A percentile compares a stretch with the other conserved stretches of the same genome.
Evolutionary conservation across 2,888 invertebrate genomes (phyloP).

Genomic region (Meganola albula): DNA sequence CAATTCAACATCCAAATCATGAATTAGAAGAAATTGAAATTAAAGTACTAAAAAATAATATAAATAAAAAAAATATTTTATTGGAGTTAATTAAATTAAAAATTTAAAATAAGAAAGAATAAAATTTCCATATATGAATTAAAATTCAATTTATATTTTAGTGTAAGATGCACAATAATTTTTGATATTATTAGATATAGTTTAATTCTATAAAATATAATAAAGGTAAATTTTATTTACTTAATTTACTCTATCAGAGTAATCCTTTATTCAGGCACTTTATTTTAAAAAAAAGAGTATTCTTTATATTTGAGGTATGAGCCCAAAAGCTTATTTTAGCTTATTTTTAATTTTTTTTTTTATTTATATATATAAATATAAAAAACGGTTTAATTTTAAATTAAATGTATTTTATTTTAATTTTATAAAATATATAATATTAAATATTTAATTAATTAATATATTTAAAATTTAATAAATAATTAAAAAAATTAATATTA

Average conservation of each 20-base stretch:
- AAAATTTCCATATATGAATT: conserved; percentile 60
- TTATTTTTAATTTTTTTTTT: conserved; percentile 51
- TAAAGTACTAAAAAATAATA: conserved; percentile 69
- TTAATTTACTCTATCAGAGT: conserved; percentile 67
- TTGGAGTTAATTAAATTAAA: conserved; percentile 61
- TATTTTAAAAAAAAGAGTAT: conserved; percentile 64
- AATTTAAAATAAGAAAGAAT: conserved; percentile 77
- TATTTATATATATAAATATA: conserved; percentile 34
- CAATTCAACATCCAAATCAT: conserved; percentile 75
- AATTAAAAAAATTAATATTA: conserved; percentile 28
- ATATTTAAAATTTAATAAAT: conserved; percentile 29
- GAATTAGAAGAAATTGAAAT: conserved; percentile 57
- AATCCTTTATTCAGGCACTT: conserved; percentile 69
- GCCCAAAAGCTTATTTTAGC: conserved; percentile 80
- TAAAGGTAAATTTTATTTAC: conserved; percentile 65
- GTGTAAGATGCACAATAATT: conserved; percentile 80
- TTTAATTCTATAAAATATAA: conserved; percentile 80
- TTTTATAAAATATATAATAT: conserved; percentile 18
- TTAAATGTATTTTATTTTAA: conserved; percentile 23
- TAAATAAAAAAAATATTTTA: conserved; percentile 72
- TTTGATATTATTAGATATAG: conserved; percentile 79
- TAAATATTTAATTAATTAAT: conserved; percentile 29
- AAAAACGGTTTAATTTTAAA: conserved; percentile 28
- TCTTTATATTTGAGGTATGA: conserved; percentile 79
- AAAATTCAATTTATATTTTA: conserved; percentile 68